A percentile compares a stretch with the other conserved stretches of the same genome.
phyloP scores from a whole-genome alignment of 2,888 invertebrate genomes.

The Craniophora ligustri region DNA sequence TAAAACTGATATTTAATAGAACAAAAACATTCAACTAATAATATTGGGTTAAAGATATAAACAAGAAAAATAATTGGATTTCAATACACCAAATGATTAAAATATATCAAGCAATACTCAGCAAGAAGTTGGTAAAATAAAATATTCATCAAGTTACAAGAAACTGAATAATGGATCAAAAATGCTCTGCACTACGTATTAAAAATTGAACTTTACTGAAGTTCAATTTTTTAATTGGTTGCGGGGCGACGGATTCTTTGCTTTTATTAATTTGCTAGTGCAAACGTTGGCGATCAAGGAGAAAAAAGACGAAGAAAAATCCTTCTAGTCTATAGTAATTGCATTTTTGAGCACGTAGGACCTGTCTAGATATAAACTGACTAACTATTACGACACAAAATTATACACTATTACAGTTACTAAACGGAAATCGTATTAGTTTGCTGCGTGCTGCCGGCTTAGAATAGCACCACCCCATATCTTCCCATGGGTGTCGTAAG shows the following conservation, averaged over 20 bases:
- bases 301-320: constrained; percentile 45
- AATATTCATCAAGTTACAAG: constrained; percentile 38
- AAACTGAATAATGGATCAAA: constrained; percentile 39
- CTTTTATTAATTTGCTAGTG: constrained; percentile 60
- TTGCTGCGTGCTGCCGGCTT: no score
- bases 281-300: constrained; percentile 52
- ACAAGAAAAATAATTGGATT: no score
- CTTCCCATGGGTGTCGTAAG: no score
- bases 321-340: constrained; percentile 54
- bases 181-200: constrained; percentile 39
- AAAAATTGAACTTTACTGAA: constrained; percentile 50
- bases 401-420: no score
- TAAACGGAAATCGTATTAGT: no score
- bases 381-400: no score
- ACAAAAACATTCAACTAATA: no score
- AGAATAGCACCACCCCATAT: no score
- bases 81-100: no score
- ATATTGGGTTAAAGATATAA: no score
- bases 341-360: constrained; percentile 50
- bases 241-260: constrained; percentile 46
- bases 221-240: constrained; percentile 65
- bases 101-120: no score
- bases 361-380: constrained; percentile 21
- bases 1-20: no score
- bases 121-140: constrained; percentile 21